Conservation (phyloP, 2,888 invertebrate genomes). For the Heteromyza rotundicornis region DNA sequence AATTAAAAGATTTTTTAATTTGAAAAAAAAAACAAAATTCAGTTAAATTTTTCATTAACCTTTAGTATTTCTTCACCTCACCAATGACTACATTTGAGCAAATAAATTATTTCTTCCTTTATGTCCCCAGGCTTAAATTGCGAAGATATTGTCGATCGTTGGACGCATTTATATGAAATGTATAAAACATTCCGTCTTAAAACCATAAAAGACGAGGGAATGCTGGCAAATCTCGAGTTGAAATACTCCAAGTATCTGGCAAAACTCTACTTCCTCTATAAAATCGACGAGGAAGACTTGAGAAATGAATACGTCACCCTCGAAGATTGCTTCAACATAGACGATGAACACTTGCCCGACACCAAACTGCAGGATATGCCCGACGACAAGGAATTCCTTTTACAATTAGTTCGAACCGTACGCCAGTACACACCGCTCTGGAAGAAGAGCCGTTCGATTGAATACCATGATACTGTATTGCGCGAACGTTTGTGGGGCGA, state of each 20-base stretch:
- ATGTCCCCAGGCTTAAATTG: slow-evolving; percentile 37
- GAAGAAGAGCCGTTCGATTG: slow-evolving; percentile 47
- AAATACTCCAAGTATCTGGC: slow-evolving; percentile 57
- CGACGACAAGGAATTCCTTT: slow-evolving; percentile 50
- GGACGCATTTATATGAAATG: slow-evolving; percentile 57
- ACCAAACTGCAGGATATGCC: slow-evolving; percentile 48
- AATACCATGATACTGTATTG: slow-evolving; percentile 44
- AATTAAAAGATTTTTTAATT: too few species aligned
- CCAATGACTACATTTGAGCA: too few species aligned
- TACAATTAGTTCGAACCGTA: slow-evolving; percentile 45
- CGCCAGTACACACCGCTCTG: slow-evolving; percentile 48
- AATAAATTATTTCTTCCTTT: neutral
- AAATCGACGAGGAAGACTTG: slow-evolving; percentile 53
- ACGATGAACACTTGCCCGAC: slow-evolving; percentile 9
- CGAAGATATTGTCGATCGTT: slow-evolving; percentile 52
- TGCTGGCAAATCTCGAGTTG: slow-evolving; percentile 47
- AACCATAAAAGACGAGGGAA: slow-evolving; percentile 46
- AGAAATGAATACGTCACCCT: slow-evolving; percentile 44
- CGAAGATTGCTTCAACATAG: slow-evolving; percentile 35
- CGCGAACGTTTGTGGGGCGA: slow-evolving; percentile 51
- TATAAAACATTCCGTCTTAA: slow-evolving; percentile 56
- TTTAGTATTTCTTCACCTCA: too few species aligned
- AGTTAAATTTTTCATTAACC: too few species aligned
- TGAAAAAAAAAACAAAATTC: too few species aligned
- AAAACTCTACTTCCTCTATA: slow-evolving; percentile 51